Evolutionary conservation across 2,113 vertebrate genomes (phyloP).

Genomic region (Bubo scandiacus): DNA sequence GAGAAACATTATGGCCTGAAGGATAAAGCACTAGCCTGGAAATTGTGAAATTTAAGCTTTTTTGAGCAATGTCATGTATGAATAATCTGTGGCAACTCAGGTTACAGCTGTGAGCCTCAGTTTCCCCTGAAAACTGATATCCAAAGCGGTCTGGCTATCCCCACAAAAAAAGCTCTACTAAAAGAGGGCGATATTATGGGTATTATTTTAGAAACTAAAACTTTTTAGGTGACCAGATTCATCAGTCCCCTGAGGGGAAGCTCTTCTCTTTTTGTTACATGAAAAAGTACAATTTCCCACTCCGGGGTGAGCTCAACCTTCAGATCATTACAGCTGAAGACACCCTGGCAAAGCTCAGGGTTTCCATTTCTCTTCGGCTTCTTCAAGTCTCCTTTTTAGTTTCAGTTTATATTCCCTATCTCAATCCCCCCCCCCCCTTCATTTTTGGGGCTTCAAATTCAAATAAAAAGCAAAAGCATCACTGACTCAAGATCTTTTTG

Average conservation of each 20-base stretch:
- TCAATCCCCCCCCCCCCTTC: neutral
- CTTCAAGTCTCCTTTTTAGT: neutral
- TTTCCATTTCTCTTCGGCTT: neutral
- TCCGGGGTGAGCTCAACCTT: neutral
- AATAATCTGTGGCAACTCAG: neutral
- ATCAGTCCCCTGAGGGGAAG: neutral
- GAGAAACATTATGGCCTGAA: neutral
- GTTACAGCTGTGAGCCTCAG: neutral
- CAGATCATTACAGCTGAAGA: neutral
- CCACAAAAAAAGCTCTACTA: neutral
- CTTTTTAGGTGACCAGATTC: neutral
- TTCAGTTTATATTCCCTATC: constrained; percentile 34
- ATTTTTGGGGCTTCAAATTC: neutral
- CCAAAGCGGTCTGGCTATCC: neutral
- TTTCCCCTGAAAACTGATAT: neutral
- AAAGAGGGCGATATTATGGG: neutral
- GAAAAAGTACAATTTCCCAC: neutral
- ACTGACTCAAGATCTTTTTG: neutral
- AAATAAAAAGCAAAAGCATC: neutral
- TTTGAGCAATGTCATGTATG: neutral
- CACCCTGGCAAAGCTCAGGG: neutral
- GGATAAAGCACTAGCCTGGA: neutral
- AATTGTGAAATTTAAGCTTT: neutral
- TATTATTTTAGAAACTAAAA: neutral
- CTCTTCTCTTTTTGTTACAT: neutral